Conservation (phyloP, 2,797 vertebrate genomes). For the Sebastes trivittatus region DNA sequence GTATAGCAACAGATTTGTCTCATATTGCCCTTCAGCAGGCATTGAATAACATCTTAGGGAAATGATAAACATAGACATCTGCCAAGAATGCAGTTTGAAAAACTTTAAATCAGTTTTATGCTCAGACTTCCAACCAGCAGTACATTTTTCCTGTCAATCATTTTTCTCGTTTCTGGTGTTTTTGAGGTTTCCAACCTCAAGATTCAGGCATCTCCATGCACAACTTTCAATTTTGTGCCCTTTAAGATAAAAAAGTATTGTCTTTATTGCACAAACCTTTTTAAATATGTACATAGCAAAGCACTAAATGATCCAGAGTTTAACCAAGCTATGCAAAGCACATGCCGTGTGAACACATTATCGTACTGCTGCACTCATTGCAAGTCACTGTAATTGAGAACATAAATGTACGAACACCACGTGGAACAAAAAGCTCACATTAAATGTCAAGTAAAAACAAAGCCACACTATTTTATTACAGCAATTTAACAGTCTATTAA, state of each 20-base stretch:
- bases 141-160: not conserved
- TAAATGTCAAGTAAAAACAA: constrained; percentile 10
- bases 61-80: not conserved
- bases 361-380: too few relatives aligned
- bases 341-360: not conserved
- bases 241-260: not conserved
- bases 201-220: not conserved
- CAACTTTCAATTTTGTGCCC: not conserved
- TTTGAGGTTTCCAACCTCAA: not conserved
- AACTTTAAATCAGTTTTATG: not conserved
- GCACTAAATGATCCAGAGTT: not conserved
- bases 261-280: too few relatives aligned
- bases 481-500: not conserved
- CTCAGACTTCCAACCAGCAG: not conserved
- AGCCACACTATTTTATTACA: not conserved
- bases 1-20: not conserved
- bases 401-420: not conserved
- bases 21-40: not conserved
- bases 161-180: not conserved
- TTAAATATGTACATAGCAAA: too few relatives aligned
- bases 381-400: not conserved
- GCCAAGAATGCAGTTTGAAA: not conserved
- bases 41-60: not conserved
- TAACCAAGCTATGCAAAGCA: not conserved
- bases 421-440: not conserved